These are phyloP conservation scores for Cosmia trapezina DNA, from an alignment of 2,888 invertebrate species.

Conservation along the genomic window DNA sequence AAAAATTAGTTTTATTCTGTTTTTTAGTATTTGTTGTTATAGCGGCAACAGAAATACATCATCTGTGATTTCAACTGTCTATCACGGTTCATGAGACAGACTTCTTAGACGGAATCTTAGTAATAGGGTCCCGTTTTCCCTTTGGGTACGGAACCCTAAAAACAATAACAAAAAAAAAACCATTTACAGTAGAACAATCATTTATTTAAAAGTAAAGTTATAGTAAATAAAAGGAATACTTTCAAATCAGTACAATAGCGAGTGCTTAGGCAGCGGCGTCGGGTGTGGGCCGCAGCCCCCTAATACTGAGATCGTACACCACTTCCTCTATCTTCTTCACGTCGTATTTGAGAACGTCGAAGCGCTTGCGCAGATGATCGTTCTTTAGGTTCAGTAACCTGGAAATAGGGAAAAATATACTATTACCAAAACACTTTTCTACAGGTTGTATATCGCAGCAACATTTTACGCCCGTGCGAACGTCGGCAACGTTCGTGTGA, in stretches of 20 bases:
- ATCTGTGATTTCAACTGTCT: too few relatives aligned
- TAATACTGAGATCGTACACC: conserved; percentile 96
- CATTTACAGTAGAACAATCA: conserved; percentile 1
- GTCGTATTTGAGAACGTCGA: conserved; percentile 97
- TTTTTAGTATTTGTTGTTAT: too few relatives aligned
- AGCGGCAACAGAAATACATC: too few relatives aligned
- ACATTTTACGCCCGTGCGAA: too few relatives aligned
- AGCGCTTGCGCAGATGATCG: conserved; percentile 95
- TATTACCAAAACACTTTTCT: not conserved
- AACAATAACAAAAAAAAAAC: not conserved
- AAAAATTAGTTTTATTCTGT: too few relatives aligned
- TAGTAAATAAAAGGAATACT: conserved; percentile 21
- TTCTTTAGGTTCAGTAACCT: conserved; percentile 96
- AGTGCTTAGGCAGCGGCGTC: not conserved
- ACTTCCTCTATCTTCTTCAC: conserved; percentile 98
- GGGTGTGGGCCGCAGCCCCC: conserved; percentile 90
- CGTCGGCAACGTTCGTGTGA: too few relatives aligned
- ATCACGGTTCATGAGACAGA: too few relatives aligned
- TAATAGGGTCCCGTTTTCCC: too few relatives aligned
- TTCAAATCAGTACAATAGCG: conserved; percentile 7
- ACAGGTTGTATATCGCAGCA: too few relatives aligned
- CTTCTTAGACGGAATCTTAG: too few relatives aligned
- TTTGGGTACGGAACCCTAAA: too few relatives aligned
- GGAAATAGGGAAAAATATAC: conserved; percentile 32
- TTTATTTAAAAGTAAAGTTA: conserved; percentile 19